Evolutionary conservation across 2,113 vertebrate species (phyloP).

Genomic region (Pseudopipra pipra): DNA sequence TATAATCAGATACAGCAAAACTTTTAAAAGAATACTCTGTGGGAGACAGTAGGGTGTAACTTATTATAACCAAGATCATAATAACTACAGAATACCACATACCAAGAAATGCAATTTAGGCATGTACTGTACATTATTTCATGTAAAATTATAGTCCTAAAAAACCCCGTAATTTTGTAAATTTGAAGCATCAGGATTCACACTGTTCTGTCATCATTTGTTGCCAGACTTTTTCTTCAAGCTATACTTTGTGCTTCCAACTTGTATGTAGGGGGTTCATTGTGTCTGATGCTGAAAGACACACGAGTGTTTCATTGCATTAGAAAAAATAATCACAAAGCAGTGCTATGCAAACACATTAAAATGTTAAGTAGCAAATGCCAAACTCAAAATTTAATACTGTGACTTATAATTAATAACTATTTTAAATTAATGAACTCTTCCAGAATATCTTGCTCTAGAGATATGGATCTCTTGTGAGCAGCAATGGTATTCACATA

Average conservation of each 20-base stretch:
- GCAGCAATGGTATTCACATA: background rate
- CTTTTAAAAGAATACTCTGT: background rate
- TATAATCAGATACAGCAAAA: background rate
- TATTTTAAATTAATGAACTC: background rate
- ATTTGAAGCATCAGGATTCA: constrained; percentile 11
- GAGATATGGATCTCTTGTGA: background rate
- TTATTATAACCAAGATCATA: background rate
- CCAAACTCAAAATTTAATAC: background rate
- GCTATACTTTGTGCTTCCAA: background rate
- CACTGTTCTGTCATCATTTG: background rate
- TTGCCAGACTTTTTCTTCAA: constrained; percentile 3
- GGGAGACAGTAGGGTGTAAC: background rate
- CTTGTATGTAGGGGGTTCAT: background rate
- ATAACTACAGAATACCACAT: background rate
- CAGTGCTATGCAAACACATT: background rate
- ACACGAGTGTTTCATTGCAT: rapidly evolving
- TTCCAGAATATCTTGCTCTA: background rate
- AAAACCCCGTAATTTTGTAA: background rate
- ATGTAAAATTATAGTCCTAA: constrained; percentile 9
- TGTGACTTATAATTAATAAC: background rate
- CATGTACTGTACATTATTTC: background rate
- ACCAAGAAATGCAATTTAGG: constrained; percentile 2
- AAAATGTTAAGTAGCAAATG: background rate
- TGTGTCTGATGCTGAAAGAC: background rate
- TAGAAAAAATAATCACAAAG: background rate